A percentile compares a stretch with the other conserved stretches of the same genome.
phyloP scores from a whole-genome alignment of 2,797 vertebrate genomes.

The Halcyon leucocephala region DNA sequence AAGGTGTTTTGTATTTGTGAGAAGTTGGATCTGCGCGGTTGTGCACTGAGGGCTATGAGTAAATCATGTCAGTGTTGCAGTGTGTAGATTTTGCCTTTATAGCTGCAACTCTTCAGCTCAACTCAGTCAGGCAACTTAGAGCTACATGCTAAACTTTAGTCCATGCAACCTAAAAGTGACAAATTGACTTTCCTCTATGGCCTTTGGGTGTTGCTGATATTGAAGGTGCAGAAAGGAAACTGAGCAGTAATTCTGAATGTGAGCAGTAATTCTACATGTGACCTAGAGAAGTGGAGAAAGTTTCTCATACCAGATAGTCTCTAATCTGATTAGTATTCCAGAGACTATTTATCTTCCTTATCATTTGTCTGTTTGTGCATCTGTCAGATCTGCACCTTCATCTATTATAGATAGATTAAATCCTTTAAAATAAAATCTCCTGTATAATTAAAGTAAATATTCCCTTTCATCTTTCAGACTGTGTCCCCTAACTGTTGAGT shows the following conservation, averaged over 20 bases:
- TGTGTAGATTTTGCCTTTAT: neutral
- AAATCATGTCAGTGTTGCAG: neutral
- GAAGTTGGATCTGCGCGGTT: neutral
- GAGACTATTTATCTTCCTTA: constrained; percentile 13
- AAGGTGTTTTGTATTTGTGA: neutral
- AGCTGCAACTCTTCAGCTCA: neutral
- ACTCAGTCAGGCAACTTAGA: neutral
- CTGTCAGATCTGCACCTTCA: constrained; percentile 50
- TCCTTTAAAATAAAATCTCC: constrained; percentile 46
- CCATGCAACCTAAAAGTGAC: neutral
- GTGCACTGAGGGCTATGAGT: neutral
- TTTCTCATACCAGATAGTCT: neutral
- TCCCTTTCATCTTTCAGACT: constrained; percentile 42
- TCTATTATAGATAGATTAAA: constrained; percentile 50
- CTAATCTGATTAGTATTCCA: constrained; percentile 51
- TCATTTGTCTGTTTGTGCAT: constrained; percentile 1
- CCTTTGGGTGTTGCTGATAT: neutral
- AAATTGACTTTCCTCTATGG: neutral
- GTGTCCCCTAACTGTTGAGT: neutral
- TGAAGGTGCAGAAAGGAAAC: neutral
- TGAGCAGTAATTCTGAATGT: neutral
- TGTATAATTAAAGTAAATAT: constrained; percentile 25
- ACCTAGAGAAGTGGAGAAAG: neutral
- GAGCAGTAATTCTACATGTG: neutral
- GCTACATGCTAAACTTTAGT: neutral